phyloP scores from a whole-genome alignment of 1,140 invertebrate species.

The Euwallacea fornicatus region DNA sequence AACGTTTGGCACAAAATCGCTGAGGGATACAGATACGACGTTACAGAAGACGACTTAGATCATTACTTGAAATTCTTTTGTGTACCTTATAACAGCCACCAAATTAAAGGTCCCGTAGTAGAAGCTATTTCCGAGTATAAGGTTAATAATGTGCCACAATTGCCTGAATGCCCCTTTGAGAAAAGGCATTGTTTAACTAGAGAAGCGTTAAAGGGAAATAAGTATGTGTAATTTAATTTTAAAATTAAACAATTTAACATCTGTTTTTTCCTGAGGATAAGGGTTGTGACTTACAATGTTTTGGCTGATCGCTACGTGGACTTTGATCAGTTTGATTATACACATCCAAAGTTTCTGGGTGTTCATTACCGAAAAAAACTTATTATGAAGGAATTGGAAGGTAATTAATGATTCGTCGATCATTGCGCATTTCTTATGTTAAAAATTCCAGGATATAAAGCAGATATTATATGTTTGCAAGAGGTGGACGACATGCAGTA shows the following conservation, averaged over 20 bases:
- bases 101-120: not conserved
- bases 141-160: slow-evolving; percentile 66
- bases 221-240: slow-evolving; percentile 40
- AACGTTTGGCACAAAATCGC: not conserved
- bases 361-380: slow-evolving; percentile 87
- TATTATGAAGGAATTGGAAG: slow-evolving; percentile 78
- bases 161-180: slow-evolving; percentile 73
- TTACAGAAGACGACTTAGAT: not conserved
- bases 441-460: slow-evolving; percentile 73
- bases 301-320: slow-evolving; percentile 86
- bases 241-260: not conserved
- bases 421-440: not conserved
- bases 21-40: slow-evolving; percentile 3
- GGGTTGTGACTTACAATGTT: slow-evolving; percentile 86
- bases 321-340: slow-evolving; percentile 78
- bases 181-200: slow-evolving; percentile 71
- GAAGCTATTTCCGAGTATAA: slow-evolving; percentile 54
- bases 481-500: slow-evolving; percentile 85
- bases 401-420: slow-evolving; percentile 54
- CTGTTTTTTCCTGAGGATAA: slow-evolving; percentile 63
- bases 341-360: slow-evolving; percentile 73
- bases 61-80: slow-evolving; percentile 6
- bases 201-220: slow-evolving; percentile 55
- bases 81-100: slow-evolving; percentile 1
- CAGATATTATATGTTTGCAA: slow-evolving; percentile 88